Conservation (phyloP, 2,888 invertebrate genomes). For the Spilosoma lubricipeda region DNA sequence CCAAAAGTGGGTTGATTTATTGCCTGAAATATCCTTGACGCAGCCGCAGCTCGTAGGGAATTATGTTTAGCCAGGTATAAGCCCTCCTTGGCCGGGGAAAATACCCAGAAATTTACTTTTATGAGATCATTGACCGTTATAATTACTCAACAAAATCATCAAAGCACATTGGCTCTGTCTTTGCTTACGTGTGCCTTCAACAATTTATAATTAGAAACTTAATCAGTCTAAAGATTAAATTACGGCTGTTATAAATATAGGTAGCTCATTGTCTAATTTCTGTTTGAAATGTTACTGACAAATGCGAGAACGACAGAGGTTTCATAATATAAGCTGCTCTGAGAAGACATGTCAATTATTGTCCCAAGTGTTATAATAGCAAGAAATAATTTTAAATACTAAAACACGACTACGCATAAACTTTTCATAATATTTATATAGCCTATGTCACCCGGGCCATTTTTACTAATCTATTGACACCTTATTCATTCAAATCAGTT, state of each 20-base stretch:
- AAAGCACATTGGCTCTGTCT: constrained; percentile 28
- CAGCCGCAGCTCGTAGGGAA: constrained; percentile 58
- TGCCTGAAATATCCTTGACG: constrained; percentile 68
- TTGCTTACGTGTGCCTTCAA: constrained; percentile 11
- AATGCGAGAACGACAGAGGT: not conserved
- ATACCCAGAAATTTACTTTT: constrained; percentile 31
- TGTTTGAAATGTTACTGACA: not conserved
- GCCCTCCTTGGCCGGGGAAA: constrained; percentile 28
- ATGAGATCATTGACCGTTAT: constrained; percentile 25
- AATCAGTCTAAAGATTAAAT: not conserved
- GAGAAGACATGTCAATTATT: too few relatives aligned
- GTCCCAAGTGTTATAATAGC: too few relatives aligned
- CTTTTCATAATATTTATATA: too few relatives aligned
- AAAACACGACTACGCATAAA: too few relatives aligned
- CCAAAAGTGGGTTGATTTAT: constrained; percentile 75
- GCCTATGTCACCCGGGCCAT: too few relatives aligned
- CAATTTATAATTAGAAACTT: not conserved
- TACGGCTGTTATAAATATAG: not conserved
- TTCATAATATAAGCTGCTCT: too few relatives aligned
- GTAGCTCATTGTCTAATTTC: not conserved
- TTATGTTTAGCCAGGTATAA: constrained; percentile 58
- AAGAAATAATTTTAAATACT: too few relatives aligned
- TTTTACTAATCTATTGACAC: too few relatives aligned
- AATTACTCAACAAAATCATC: constrained; percentile 27
- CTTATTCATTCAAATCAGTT: too few relatives aligned